A percentile compares a stretch with the other conserved stretches of the same genome.
These are phyloP conservation scores for Rhynchotus rufescens DNA, from an alignment of 2,797 vertebrate genomes.

Conservation along the genomic window DNA sequence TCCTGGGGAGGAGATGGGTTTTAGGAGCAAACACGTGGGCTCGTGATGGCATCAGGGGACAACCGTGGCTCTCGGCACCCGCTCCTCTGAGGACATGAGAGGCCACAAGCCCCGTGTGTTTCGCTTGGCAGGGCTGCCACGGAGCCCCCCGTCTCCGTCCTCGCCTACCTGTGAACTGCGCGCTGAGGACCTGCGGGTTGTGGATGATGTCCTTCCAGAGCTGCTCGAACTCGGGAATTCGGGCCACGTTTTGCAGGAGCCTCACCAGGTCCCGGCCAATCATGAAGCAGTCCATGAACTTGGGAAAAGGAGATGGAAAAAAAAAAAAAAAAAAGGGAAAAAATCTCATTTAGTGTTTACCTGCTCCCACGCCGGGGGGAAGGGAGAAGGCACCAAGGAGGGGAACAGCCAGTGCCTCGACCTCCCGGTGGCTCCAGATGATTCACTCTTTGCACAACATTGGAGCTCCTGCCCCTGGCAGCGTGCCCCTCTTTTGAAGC, in stretches of 20 bases:
- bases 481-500: constrained; percentile 13
- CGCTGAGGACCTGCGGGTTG: constrained; percentile 89
- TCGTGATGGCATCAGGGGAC: too few species aligned
- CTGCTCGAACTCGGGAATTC: constrained; percentile 94
- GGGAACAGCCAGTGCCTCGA: not conserved
- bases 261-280: constrained; percentile 96
- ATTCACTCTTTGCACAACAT: not conserved
- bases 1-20: not conserved
- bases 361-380: not conserved
- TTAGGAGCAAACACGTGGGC: not conserved
- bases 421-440: not conserved
- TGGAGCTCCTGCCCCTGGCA: not conserved
- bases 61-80: not conserved
- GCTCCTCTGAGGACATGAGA: not conserved
- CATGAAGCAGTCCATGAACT: constrained; percentile 97
- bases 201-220: constrained; percentile 96
- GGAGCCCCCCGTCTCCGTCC: not conserved
- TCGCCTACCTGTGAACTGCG: constrained; percentile 88
- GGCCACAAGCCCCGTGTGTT: rapidly evolving
- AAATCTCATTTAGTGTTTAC: not conserved
- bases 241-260: constrained; percentile 93
- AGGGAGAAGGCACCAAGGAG: not conserved
- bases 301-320: not conserved
- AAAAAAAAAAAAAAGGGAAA: too few species aligned
- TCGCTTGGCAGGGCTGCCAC: too few species aligned